Evolutionary conservation across 2,888 invertebrate genomes (phyloP).

Genomic region (Ichneumon xanthorius): DNA sequence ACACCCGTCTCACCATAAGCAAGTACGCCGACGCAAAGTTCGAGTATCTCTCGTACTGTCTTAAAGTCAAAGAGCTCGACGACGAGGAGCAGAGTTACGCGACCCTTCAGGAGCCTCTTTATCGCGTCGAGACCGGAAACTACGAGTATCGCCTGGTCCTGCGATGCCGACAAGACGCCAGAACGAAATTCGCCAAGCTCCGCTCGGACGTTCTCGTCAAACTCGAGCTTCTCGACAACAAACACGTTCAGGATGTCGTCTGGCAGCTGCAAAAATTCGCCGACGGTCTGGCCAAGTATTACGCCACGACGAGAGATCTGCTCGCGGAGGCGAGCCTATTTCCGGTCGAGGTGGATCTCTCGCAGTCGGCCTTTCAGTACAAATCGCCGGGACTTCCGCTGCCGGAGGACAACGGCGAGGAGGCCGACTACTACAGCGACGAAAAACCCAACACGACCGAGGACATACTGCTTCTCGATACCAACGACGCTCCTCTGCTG

Average conservation of each 20-base stretch:
- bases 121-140: constrained; percentile 99
- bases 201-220: constrained; percentile 98
- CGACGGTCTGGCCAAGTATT: constrained; percentile 92
- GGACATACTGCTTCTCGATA: constrained; percentile 73
- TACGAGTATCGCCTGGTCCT: constrained; percentile 99
- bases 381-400: constrained; percentile 86
- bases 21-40: constrained; percentile 99
- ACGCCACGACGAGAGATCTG: constrained; percentile 91
- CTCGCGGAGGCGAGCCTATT: constrained; percentile 93
- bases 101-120: constrained; percentile 97
- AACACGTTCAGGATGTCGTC: constrained; percentile 98
- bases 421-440: constrained; percentile 74
- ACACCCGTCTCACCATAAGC: constrained; percentile 98
- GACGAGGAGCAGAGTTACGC: constrained; percentile 98
- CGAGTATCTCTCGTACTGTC: constrained; percentile 99
- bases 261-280: constrained; percentile 93
- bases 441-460: constrained; percentile 68
- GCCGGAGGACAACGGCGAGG: constrained; percentile 76
- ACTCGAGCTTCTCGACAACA: constrained; percentile 98
- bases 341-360: constrained; percentile 98
- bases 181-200: constrained; percentile 93
- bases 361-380: constrained; percentile 96
- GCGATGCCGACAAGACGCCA: constrained; percentile 97
- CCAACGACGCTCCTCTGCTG: constrained; percentile 69
- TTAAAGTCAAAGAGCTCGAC: constrained; percentile 99